Evolutionary conservation across 2,888 invertebrate genomes (phyloP).

Genomic region (Tenthredo amoena): DNA sequence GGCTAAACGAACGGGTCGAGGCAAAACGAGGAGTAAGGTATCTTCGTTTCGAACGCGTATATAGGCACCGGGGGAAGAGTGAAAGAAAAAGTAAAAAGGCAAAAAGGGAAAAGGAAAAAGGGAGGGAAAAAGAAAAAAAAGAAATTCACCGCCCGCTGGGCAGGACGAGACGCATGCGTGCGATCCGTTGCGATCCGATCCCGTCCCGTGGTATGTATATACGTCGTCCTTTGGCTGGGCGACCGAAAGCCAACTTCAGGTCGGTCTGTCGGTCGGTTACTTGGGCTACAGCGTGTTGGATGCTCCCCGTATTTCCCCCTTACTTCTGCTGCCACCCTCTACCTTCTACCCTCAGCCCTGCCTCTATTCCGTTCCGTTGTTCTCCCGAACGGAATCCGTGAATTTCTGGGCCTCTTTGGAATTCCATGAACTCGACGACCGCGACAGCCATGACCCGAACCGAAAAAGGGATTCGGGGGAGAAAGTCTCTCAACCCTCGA

Average conservation of each 20-base stretch:
- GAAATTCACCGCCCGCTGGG: slow-evolving; percentile 74
- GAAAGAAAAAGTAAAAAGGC: slow-evolving; percentile 57
- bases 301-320: slow-evolving; percentile 46
- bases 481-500: slow-evolving; percentile 58
- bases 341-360: slow-evolving; percentile 47
- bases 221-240: background rate
- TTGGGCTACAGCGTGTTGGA: slow-evolving; percentile 23
- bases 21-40: slow-evolving; percentile 19
- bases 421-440: slow-evolving; percentile 60
- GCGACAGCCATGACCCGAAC: slow-evolving; percentile 57
- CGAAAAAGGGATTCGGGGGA: slow-evolving; percentile 56
- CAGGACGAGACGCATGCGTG: slow-evolving; percentile 71
- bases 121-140: slow-evolving; percentile 55
- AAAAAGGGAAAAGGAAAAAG: slow-evolving; percentile 53
- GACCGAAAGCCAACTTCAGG: slow-evolving; percentile 31
- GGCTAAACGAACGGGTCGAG: slow-evolving; percentile 63
- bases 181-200: slow-evolving; percentile 69
- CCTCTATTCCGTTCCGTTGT: slow-evolving; percentile 55
- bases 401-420: slow-evolving; percentile 66
- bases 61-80: slow-evolving; percentile 54
- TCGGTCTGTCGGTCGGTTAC: slow-evolving; percentile 26
- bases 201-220: slow-evolving; percentile 41
- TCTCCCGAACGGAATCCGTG: slow-evolving; percentile 66
- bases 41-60: slow-evolving; percentile 37
- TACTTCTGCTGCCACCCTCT: slow-evolving; percentile 54